phyloP scores from a whole-genome alignment of 2,797 vertebrate genomes.

The Stomatorhinus walkeri region DNA sequence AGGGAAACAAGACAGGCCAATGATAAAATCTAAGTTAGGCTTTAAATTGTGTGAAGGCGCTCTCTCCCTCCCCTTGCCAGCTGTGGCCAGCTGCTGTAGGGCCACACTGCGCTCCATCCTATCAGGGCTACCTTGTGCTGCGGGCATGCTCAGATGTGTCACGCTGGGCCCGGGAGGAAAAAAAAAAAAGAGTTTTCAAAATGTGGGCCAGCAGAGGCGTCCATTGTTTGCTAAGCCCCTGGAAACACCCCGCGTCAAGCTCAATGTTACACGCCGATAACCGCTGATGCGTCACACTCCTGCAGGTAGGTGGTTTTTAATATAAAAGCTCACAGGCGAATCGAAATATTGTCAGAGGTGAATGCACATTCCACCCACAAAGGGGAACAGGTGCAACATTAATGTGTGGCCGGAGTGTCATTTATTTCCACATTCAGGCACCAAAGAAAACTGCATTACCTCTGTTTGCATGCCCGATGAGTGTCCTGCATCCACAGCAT shows the following conservation, averaged over 20 bases:
- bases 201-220: constrained; percentile 34
- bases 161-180: neutral
- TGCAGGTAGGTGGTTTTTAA: neutral
- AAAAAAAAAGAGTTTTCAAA: neutral
- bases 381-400: neutral
- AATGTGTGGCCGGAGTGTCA: neutral
- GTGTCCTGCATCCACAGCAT: neutral
- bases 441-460: neutral
- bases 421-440: neutral
- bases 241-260: constrained; percentile 24
- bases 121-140: neutral
- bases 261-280: constrained; percentile 42
- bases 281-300: neutral
- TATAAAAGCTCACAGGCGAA: neutral
- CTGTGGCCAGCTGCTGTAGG: neutral
- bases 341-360: neutral
- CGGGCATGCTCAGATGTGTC: neutral
- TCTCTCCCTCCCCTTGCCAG: neutral
- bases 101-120: neutral
- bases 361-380: neutral
- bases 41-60: neutral
- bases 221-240: constrained; percentile 38
- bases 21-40: neutral
- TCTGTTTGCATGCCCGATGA: neutral
- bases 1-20: constrained; percentile 13